Evolutionary conservation across 2,888 invertebrate genomes (phyloP).

Genomic region (Mythimna albipuncta): DNA sequence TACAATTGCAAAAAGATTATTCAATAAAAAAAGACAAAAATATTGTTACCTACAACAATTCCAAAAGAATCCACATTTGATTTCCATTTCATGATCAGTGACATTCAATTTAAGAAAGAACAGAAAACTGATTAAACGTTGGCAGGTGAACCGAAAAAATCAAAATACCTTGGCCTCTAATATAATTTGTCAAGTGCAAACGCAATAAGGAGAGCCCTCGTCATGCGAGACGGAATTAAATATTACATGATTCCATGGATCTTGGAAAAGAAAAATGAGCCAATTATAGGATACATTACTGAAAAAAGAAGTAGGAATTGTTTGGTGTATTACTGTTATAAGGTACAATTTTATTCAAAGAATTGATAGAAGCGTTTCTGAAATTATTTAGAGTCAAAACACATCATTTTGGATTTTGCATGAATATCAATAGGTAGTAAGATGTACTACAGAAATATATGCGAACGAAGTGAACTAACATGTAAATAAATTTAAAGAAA

Average conservation of each 20-base stretch:
- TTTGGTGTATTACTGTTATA: neutral
- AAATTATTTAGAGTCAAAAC: too few species aligned
- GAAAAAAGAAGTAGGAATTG: neutral
- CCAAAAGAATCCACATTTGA: neutral
- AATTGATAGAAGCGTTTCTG: too few species aligned
- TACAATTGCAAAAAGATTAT: neutral
- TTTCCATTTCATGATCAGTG: conserved; percentile 10
- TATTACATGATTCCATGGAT: conserved; percentile 74
- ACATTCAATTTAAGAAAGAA: conserved; percentile 19
- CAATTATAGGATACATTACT: conserved; percentile 23
- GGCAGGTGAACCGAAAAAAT: conserved; percentile 61
- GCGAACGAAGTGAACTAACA: too few species aligned
- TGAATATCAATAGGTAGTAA: too few species aligned
- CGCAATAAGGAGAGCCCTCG: conserved; percentile 77
- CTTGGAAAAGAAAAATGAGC: conserved; percentile 35
- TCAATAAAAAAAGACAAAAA: neutral
- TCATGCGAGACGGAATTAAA: conserved; percentile 81
- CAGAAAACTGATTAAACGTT: conserved; percentile 33
- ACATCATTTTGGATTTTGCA: too few species aligned
- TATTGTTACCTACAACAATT: neutral
- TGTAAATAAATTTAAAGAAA: too few species aligned
- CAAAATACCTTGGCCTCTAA: conserved; percentile 61
- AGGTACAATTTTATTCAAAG: neutral
- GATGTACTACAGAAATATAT: too few species aligned
- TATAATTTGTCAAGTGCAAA: conserved; percentile 82